These are phyloP conservation scores for Fregata magnificens DNA, from an alignment of 2,113 vertebrate species.

Conservation along the genomic window DNA sequence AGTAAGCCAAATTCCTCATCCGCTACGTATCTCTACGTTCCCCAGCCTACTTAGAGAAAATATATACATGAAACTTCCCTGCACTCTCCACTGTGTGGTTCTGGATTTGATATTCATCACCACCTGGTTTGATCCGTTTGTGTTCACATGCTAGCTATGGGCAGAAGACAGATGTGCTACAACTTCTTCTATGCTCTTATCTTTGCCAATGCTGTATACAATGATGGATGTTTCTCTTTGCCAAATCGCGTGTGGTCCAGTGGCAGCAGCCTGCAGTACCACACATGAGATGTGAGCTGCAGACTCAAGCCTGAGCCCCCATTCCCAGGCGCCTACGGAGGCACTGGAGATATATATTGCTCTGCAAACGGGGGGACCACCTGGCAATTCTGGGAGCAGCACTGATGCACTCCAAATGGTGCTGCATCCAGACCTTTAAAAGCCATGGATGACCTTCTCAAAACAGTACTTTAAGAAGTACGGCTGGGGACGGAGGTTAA, in stretches of 20 bases:
- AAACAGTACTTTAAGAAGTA: constrained; percentile 12
- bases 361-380: not conserved
- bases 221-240: not conserved
- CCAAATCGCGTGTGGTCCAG: constrained; percentile 26
- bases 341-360: not conserved
- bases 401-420: not conserved
- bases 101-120: constrained; percentile 37
- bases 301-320: not conserved
- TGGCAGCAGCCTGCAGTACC: constrained; percentile 29
- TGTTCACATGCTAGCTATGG: constrained; percentile 25
- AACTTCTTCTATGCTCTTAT: constrained; percentile 32
- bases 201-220: constrained; percentile 9
- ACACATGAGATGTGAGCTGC: not conserved
- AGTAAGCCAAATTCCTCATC: not conserved
- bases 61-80: not conserved
- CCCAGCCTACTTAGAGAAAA: not conserved
- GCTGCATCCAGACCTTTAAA: not conserved
- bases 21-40: not conserved
- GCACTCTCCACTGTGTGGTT: not conserved
- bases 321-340: not conserved
- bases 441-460: not conserved
- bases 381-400: not conserved
- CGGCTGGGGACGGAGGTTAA: not conserved
- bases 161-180: constrained; percentile 46
- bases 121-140: constrained; percentile 27